These are phyloP conservation scores for Isaurus tuberculatus DNA, from an alignment of 92 coral and sea anemone species.

Conservation along the genomic window DNA sequence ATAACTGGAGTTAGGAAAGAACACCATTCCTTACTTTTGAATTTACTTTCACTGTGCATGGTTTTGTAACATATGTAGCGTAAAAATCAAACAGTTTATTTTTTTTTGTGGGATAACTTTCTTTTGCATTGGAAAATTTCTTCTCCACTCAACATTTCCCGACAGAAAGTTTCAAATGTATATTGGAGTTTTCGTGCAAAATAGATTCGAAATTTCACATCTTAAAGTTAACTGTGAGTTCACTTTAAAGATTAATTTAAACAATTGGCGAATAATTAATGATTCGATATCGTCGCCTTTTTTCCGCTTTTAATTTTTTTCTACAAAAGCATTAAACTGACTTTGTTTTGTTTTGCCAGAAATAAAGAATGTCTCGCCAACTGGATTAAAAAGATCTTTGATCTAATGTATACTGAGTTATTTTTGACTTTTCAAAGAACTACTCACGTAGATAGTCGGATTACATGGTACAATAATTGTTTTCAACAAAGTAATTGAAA, in stretches of 20 bases:
- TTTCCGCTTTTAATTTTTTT: neutral
- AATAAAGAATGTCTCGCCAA: neutral
- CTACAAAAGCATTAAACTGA: neutral
- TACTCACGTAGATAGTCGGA: constrained; percentile 25
- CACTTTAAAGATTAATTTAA: neutral
- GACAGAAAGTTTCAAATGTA: neutral
- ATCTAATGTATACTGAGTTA: neutral
- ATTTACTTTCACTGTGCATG: neutral
- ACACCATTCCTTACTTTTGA: no score
- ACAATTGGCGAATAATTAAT: neutral
- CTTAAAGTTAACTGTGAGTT: neutral
- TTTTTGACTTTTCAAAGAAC: neutral
- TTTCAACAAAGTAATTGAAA: neutral
- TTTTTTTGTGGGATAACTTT: neutral
- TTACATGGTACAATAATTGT: constrained; percentile 4
- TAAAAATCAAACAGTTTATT: constrained; percentile 18
- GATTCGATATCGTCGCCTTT: neutral
- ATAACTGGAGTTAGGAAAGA: no score
- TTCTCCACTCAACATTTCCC: neutral
- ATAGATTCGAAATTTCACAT: neutral
- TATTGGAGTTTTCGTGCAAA: neutral
- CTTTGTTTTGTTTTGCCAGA: neutral
- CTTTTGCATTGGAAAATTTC: neutral
- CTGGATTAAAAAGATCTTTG: constrained; percentile 27
- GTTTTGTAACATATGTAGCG: neutral